Conservation (phyloP, 2,888 invertebrate genomes). For the Omphaloscelis lunosa region DNA sequence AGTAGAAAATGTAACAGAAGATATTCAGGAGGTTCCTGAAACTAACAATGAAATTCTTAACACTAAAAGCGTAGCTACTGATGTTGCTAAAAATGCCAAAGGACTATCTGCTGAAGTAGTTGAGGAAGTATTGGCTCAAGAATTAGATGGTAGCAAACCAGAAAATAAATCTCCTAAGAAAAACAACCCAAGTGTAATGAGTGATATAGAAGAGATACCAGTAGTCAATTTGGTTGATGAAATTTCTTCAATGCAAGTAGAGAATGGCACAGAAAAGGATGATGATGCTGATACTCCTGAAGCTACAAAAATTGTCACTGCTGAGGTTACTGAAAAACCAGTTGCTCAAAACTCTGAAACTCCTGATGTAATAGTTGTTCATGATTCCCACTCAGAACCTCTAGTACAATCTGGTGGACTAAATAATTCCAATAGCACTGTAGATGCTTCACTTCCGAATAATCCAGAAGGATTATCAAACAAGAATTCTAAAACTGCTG, state of each 20-base stretch:
- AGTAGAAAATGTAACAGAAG: slow-evolving; percentile 69
- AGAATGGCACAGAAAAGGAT: slow-evolving; percentile 32
- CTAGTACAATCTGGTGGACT: slow-evolving; percentile 49
- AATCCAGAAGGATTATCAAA: slow-evolving; percentile 82
- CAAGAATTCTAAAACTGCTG: slow-evolving; percentile 44
- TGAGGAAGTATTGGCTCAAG: slow-evolving; percentile 44
- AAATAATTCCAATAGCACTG: slow-evolving; percentile 71
- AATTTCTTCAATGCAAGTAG: slow-evolving; percentile 42
- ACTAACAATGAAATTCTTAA: slow-evolving; percentile 53
- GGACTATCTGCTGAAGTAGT: slow-evolving; percentile 48
- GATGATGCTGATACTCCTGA: not conserved
- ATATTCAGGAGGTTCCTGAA: slow-evolving; percentile 47
- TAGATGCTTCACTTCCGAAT: slow-evolving; percentile 82
- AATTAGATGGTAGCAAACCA: slow-evolving; percentile 33
- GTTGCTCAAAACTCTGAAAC: slow-evolving; percentile 28
- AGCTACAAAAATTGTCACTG: not conserved
- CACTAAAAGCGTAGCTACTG: slow-evolving; percentile 33
- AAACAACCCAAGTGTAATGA: slow-evolving; percentile 1
- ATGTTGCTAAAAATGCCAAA: slow-evolving; percentile 48
- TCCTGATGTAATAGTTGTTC: slow-evolving; percentile 31
- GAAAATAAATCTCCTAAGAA: slow-evolving; percentile 29
- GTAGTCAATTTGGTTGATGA: slow-evolving; percentile 20
- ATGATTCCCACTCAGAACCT: slow-evolving; percentile 41
- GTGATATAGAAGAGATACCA: slow-evolving; percentile 17
- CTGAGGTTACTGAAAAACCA: slow-evolving; percentile 25